Percentiles rank a stretch among this genome's conserved stretches.
phyloP scores from a whole-genome alignment of 2,113 vertebrate species.

The Caracal caracal region DNA sequence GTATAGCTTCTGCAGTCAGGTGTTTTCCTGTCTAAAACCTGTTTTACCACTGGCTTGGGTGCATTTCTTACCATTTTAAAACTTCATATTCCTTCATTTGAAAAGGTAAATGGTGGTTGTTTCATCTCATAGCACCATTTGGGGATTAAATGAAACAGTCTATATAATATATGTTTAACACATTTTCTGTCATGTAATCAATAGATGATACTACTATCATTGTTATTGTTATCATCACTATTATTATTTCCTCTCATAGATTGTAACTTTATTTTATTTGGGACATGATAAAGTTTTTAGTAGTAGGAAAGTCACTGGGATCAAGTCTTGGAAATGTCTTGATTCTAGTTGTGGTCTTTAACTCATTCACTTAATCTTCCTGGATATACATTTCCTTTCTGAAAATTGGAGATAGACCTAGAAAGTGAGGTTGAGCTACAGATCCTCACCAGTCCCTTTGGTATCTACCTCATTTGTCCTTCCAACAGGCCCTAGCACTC shows the following conservation, averaged over 20 bases:
- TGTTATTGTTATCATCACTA: neutral
- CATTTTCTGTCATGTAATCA: neutral
- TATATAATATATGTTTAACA: neutral
- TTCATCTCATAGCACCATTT: neutral
- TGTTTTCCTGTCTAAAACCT: neutral
- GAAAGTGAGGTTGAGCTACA: neutral
- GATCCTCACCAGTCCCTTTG: neutral
- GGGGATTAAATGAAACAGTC: neutral
- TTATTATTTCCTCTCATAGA: neutral
- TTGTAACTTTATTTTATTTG: neutral
- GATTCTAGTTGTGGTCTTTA: neutral
- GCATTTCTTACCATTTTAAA: neutral
- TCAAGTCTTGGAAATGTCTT: neutral
- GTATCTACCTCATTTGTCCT: neutral
- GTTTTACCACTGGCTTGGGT: neutral
- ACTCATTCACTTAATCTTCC: neutral
- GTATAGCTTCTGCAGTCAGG: neutral
- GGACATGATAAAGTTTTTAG: neutral
- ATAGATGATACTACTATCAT: neutral
- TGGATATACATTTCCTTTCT: neutral
- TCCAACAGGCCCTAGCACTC: neutral
- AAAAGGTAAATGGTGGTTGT: neutral
- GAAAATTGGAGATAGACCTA: neutral
- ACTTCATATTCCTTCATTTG: neutral
- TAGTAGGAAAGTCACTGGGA: neutral